Evolutionary conservation across 2,797 vertebrate species (phyloP).

Genomic region (Aselliscus stoliczkanus): DNA sequence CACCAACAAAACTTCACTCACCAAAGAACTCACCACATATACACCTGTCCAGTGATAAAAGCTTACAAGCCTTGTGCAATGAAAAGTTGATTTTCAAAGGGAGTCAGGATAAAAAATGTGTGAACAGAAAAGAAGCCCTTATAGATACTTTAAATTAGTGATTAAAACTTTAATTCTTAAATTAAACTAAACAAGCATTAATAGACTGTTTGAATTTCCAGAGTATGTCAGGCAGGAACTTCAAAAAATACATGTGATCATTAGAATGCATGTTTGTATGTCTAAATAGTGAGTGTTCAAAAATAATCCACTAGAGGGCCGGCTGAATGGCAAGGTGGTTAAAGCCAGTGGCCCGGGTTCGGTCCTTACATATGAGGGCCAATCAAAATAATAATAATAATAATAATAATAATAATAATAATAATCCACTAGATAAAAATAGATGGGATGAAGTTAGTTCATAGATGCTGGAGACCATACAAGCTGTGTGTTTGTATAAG

Average conservation of each 20-base stretch:
- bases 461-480: background rate
- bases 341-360: too few relatives aligned
- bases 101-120: background rate
- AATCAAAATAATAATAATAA: too few relatives aligned
- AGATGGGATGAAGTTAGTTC: background rate
- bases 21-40: background rate
- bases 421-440: background rate
- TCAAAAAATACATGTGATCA: background rate
- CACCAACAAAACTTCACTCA: background rate
- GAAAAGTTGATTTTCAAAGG: background rate
- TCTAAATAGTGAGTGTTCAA: background rate
- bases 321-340: too few relatives aligned
- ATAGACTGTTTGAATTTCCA: background rate
- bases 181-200: background rate
- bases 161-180: constrained; percentile 2
- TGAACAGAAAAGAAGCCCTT: background rate
- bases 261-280: background rate
- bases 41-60: background rate
- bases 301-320: background rate
- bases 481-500: background rate
- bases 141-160: background rate
- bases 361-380: too few relatives aligned
- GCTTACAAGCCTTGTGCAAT: background rate
- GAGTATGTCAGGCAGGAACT: background rate
- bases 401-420: too few relatives aligned